Conservation (phyloP, 2,888 invertebrate species). For the Polyploca ridens region DNA sequence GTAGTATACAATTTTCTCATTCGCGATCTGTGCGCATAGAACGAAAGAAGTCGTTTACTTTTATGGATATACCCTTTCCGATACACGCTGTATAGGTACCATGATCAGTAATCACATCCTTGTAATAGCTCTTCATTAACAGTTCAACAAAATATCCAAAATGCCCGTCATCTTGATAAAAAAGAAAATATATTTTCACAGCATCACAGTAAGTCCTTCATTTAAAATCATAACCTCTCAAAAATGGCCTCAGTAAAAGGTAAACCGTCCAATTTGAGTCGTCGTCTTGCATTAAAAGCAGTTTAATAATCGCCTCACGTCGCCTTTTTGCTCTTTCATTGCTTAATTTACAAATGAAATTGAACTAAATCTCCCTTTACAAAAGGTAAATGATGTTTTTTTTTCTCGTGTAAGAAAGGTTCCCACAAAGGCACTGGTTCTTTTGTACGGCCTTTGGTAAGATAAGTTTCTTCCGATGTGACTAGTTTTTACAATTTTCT, state of each 20-base stretch:
- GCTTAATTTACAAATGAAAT: slow-evolving; percentile 46
- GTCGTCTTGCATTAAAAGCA: slow-evolving; percentile 7
- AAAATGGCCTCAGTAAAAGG: slow-evolving; percentile 7
- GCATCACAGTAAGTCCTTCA: background rate
- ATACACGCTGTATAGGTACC: no score
- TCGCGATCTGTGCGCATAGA: no score
- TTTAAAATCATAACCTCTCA: slow-evolving; percentile 6
- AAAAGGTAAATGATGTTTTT: slow-evolving; percentile 32
- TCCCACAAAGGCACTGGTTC: slow-evolving; percentile 5
- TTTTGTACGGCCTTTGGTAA: slow-evolving; percentile 1
- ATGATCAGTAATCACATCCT: no score
- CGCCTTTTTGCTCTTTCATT: slow-evolving; percentile 37
- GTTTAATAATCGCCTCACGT: slow-evolving; percentile 32
- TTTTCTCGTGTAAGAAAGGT: slow-evolving; percentile 24
- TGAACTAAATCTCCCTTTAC: slow-evolving; percentile 37
- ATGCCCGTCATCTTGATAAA: background rate
- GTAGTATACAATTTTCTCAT: no score
- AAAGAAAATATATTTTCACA: background rate
- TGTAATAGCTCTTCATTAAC: no score
- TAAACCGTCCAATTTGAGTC: slow-evolving; percentile 14
- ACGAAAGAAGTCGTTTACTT: no score
- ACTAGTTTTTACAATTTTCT: slow-evolving; percentile 13
- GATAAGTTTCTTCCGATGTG: slow-evolving; percentile 15
- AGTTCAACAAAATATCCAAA: no score
- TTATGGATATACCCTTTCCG: no score